Conservation (phyloP, 2,888 invertebrate genomes). For the Latrodectus elegans region DNA sequence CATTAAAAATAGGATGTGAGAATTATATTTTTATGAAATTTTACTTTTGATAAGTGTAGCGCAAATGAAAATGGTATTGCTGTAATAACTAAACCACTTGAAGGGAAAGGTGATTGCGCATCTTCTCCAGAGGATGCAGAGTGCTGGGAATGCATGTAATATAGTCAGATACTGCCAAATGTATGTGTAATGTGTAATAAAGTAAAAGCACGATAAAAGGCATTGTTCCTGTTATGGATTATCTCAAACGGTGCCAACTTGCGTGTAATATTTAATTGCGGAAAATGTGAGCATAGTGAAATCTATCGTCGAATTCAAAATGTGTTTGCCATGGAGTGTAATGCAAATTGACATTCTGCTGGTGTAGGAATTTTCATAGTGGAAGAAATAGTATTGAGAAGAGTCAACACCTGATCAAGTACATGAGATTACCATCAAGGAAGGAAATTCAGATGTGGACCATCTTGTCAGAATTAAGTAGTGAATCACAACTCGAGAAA, state of each 20-base stretch:
- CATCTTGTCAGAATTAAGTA: conserved; percentile 3
- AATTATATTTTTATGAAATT: too few species aligned
- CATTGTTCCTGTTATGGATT: conserved; percentile 4
- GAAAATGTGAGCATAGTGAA: conserved; percentile 17
- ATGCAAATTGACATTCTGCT: conserved; percentile 4
- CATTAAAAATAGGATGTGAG: too few species aligned
- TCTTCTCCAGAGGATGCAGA: not conserved
- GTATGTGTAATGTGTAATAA: too few species aligned
- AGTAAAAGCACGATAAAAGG: too few species aligned
- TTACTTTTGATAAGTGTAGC: not conserved
- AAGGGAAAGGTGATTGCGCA: not conserved
- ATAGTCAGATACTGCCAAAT: not conserved
- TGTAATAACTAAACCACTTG: not conserved
- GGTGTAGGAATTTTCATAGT: not conserved
- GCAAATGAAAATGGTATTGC: not conserved
- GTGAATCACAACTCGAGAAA: not conserved
- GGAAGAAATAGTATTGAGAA: not conserved
- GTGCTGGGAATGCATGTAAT: not conserved
- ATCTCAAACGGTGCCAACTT: not conserved
- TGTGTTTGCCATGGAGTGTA: not conserved
- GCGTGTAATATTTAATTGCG: conserved; percentile 13
- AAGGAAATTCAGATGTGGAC: conserved; percentile 12
- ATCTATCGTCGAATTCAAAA: conserved; percentile 14
- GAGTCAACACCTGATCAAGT: conserved; percentile 6
- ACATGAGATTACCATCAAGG: not conserved